Base-by-base conservation (phyloP, 2,888 invertebrate genomes). In the Epistrophe grossulariae region DNA sequence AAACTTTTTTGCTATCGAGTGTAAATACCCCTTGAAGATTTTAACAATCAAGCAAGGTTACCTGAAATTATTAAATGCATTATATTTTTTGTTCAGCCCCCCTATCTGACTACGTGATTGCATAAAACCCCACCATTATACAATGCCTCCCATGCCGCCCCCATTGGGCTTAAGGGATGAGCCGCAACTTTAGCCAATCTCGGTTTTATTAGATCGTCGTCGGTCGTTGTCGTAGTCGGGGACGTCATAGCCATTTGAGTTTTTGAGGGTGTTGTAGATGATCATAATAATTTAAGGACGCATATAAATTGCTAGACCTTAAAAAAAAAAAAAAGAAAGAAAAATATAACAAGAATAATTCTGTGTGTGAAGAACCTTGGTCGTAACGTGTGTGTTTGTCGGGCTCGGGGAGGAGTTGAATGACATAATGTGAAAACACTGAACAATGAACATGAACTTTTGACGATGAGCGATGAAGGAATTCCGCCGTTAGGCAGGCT, bases 181-280 rank as follows among this genome's bases (percentile, higher is more conserved):
- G 81, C 73, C 11, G 38, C 77, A 81, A 78, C 85, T 85, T 85
- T 64, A 64, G 70, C 78, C 78, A 85, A 85, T 85, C 85, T 85
- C 85, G 50, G 85, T 85, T 85, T 81, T 81, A 85, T 85, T 85
- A 73, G 78, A 85, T 85, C 78, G 24, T 24, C 24, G 73, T 43
- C 13, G 35, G 38, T 38, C 11, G 11, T 40, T n/a, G 45, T 45
- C 7, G 13, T 38, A 48, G 76, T 52, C 68, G 62, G n/a, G 68
- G 28, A 50, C 79, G 48, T 62, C 48, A 40, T 59, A 45, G 35
- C 11, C 38, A n/a, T 66, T 19, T 43, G 28, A 70, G 50, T 48
- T 64, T 48, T 52, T 48, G 60, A 60, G 72, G 45, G 84, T 55
- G 80, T 55, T 72, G 68, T 60, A 35, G 4, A 73, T 24, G 77